Base-by-base conservation (phyloP, 2,113 vertebrate species). In the Andinoacara biseriatus region DNA sequence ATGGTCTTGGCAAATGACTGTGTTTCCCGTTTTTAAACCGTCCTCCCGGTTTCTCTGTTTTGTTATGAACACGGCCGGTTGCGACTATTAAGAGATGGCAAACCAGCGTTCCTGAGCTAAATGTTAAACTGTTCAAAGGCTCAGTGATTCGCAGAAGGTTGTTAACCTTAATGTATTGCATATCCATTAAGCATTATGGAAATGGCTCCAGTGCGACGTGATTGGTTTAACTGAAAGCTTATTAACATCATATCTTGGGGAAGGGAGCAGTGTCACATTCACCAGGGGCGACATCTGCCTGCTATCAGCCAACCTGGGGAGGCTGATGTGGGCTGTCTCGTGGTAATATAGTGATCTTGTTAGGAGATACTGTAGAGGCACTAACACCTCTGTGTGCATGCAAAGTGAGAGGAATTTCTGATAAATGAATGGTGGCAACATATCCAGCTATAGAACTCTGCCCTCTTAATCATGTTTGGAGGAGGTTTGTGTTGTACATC, bases 161-260 rank as follows among this genome's bases (percentile, higher is more conserved):
- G 91, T 94, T 95, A 93, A 91, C 91, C 88, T 78, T 90, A 88
- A 91, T 94, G 90, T 89, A 86, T 90, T 80, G 91, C 84, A 83
- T 85, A 82, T 84, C 85, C 89, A 93, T 95, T 94, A 86, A 92
- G 88, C 84, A 72, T 94, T 87, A 95, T 92, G 94, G 82, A 90
- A 92, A 93, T 86, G 80, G 80, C 52, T 84, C 54, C n/a, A 4
- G 29, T 13, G 14, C 58, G 10, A 87, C 78, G 92, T 94, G 93
- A 94, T 91, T 92, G 91, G 92, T 92, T 93, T 93, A 90, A 94
- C 86, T 93, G 90, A 92, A 89, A 94, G 91, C 87, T 91, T 93
- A 93, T 93, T 95, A 94, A 90, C 87, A 75, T 77, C 83, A 74
- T 85, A 87, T 90, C 87, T 83, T 17, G 5, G 62, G n/a, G 80